These are phyloP conservation scores for Melitaea athalia DNA, from an alignment of 2,888 invertebrate genomes.

Conservation along the genomic window DNA sequence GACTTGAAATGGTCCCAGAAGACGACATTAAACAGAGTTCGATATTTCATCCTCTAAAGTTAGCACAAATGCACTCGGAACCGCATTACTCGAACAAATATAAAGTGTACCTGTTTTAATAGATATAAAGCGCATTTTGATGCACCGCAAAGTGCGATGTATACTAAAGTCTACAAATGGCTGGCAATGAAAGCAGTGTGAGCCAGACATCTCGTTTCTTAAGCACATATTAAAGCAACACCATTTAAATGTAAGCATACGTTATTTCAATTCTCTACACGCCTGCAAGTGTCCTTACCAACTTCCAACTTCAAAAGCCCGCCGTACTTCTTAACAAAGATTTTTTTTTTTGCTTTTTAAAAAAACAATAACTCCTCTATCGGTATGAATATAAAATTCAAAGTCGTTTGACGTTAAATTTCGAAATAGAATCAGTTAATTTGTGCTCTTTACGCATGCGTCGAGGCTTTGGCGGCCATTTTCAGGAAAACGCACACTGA, in stretches of 20 bases:
- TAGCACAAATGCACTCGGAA: slow-evolving; percentile 18
- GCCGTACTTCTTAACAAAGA: slow-evolving; percentile 50
- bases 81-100: slow-evolving; percentile 5
- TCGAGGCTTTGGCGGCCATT: slow-evolving; percentile 66
- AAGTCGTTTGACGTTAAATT: slow-evolving; percentile 26
- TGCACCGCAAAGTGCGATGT: background rate
- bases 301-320: slow-evolving; percentile 74
- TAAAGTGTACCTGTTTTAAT: slow-evolving; percentile 4
- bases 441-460: slow-evolving; percentile 60
- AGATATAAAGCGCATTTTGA: background rate
- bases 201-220: slow-evolving; percentile 11
- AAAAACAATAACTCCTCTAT: slow-evolving; percentile 36
- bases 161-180: background rate
- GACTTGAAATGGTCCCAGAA: slow-evolving; percentile 20
- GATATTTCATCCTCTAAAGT: slow-evolving; percentile 25
- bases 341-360: slow-evolving; percentile 3
- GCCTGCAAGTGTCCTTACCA: slow-evolving; percentile 66
- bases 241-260: slow-evolving; percentile 28
- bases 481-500: slow-evolving; percentile 66
- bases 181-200: slow-evolving; percentile 4
- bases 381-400: slow-evolving; percentile 27
- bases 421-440: slow-evolving; percentile 17
- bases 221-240: slow-evolving; percentile 19
- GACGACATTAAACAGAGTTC: slow-evolving; percentile 25
- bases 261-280: slow-evolving; percentile 37